phyloP scores from a whole-genome alignment of 2,888 invertebrate genomes.

The Bugulina stolonifera region DNA sequence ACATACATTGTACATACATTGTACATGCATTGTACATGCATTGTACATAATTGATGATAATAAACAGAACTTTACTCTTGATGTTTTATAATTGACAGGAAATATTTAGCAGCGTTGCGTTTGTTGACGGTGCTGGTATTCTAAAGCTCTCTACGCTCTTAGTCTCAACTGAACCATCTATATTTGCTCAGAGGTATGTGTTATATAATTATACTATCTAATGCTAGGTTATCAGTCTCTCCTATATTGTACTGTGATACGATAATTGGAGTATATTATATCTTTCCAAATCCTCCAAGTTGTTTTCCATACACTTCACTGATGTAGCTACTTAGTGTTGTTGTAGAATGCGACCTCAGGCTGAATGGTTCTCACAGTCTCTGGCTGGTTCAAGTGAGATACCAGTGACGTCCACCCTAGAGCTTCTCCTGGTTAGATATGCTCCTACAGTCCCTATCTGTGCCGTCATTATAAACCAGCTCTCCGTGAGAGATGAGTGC shows the following conservation, averaged over 20 bases:
- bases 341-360: background rate
- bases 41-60: too few relatives aligned
- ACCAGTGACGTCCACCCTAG: background rate
- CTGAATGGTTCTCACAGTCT: slow-evolving; percentile 4
- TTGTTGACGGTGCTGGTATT: background rate
- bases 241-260: too few relatives aligned
- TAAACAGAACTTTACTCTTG: too few relatives aligned
- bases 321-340: too few relatives aligned
- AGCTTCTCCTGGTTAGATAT: slow-evolving; percentile 14
- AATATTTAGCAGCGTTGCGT: background rate
- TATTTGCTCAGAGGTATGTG: slow-evolving; percentile 17
- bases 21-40: too few relatives aligned
- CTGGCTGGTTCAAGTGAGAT: background rate
- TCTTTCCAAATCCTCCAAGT: too few relatives aligned
- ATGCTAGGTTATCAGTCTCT: too few relatives aligned
- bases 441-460: slow-evolving; percentile 17
- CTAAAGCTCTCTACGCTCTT: background rate
- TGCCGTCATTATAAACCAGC: slow-evolving; percentile 19
- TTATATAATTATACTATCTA: too few relatives aligned
- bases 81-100: background rate
- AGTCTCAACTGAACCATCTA: slow-evolving; percentile 5
- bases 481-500: slow-evolving; percentile 20
- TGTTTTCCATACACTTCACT: too few relatives aligned
- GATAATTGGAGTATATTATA: too few relatives aligned
- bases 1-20: too few relatives aligned